These are phyloP conservation scores for Chloromyia formosa DNA, from an alignment of 2,888 invertebrate genomes.

Conservation along the genomic window DNA sequence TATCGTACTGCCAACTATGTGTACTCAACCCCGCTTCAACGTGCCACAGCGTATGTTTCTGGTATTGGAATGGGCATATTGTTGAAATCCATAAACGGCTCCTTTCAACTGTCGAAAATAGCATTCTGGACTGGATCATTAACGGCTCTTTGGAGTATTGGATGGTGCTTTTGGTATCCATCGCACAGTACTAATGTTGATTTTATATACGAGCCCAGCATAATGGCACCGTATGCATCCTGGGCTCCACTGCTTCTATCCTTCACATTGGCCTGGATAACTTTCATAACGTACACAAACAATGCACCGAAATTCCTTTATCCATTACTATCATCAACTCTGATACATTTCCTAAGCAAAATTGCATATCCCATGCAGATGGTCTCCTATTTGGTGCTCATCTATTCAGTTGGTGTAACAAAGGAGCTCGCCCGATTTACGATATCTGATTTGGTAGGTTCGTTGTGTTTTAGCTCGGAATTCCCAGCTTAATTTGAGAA, in stretches of 20 bases:
- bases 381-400: constrained; percentile 72
- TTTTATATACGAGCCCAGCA: constrained; percentile 69
- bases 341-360: constrained; percentile 70
- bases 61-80: constrained; percentile 72
- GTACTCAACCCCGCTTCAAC: constrained; percentile 70
- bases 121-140: constrained; percentile 55
- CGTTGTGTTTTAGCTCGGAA: constrained; percentile 24
- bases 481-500: constrained; percentile 3
- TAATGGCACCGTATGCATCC: constrained; percentile 73
- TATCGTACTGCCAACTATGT: constrained; percentile 74
- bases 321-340: constrained; percentile 66
- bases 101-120: constrained; percentile 32
- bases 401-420: constrained; percentile 72
- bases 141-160: constrained; percentile 54
- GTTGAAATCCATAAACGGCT: constrained; percentile 51
- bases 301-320: constrained; percentile 5
- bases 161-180: constrained; percentile 71
- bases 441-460: constrained; percentile 68
- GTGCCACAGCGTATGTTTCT: constrained; percentile 73
- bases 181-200: constrained; percentile 68
- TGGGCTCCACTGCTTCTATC: constrained; percentile 72
- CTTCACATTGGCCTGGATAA: constrained; percentile 71
- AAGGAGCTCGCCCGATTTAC: constrained; percentile 70
- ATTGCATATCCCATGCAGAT: constrained; percentile 75
- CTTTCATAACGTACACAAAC: constrained; percentile 63